Evolutionary conservation across 2,113 vertebrate species (phyloP).

Genomic region (Erpornis zantholeuca): DNA sequence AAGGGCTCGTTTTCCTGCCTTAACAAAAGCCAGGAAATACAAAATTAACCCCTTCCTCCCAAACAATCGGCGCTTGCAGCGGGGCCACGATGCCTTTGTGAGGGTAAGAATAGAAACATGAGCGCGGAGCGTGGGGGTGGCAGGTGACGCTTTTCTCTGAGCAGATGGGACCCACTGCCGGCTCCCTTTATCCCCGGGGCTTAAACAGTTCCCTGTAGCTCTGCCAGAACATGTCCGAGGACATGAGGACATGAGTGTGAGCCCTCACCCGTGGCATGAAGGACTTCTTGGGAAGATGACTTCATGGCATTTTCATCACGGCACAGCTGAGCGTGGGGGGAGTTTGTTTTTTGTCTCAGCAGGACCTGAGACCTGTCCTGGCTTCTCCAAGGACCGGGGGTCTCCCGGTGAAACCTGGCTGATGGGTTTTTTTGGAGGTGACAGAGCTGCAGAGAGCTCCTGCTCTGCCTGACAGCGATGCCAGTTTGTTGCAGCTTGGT

Average conservation of each 20-base stretch:
- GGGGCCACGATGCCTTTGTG: neutral
- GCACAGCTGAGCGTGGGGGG: neutral
- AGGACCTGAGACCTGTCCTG: neutral
- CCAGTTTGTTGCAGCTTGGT: neutral
- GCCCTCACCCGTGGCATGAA: neutral
- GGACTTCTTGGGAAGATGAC: conserved; percentile 11
- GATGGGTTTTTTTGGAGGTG: neutral
- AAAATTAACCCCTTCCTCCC: conserved; percentile 57
- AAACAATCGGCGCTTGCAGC: neutral
- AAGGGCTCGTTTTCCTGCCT: conserved; percentile 25
- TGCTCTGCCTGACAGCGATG: neutral
- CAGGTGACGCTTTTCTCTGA: neutral
- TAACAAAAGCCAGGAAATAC: conserved; percentile 61
- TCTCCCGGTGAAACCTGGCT: neutral
- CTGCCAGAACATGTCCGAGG: neutral
- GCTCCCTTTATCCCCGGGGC: neutral
- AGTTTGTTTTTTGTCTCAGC: neutral
- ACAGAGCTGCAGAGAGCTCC: neutral
- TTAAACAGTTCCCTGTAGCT: neutral
- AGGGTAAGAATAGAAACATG: conserved; percentile 22
- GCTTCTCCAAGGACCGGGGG: neutral
- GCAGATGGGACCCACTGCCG: neutral
- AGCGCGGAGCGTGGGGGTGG: neutral
- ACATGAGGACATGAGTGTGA: neutral
- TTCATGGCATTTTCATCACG: neutral